Evolutionary conservation across 2,797 vertebrate species (phyloP), one percentile per base, ranked within the genome.

Genomic region (Nannoperca obscura): DNA sequence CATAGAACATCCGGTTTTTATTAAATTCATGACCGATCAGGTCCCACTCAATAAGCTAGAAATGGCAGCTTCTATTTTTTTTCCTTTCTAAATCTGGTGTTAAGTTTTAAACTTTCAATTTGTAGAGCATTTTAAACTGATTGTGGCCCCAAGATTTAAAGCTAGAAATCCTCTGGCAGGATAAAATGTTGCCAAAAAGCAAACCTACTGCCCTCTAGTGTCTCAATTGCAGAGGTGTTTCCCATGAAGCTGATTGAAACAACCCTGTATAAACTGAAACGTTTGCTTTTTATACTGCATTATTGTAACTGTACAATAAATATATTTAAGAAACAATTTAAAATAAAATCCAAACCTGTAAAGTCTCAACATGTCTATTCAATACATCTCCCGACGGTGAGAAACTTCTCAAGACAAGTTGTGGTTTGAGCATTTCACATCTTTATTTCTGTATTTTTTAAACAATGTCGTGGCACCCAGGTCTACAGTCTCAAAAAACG

Each of bases 401-500:
- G 59, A 74, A 65, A 82, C 71, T 1, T 57, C 59, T 17, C 75
- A 49, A 84, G 80, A 82, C 52, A 74, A 52, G 66, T 75, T 87
- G 85, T 88, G 87, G 88, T 94, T 93, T 92, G 81, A 95, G 92
- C 92, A 93, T 93, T 94, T 93, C 89, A 94, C 91, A 92, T 93
- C 90, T 94, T 95, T 95, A 95, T 94, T 94, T 92, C 82, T 85
- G 83, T 90, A 80, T 93, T 92, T 93, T 89, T 93, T 93, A 80
- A 93, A 94, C 93, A 94, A 93, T 88, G 86, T 91, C 91, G 93
- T 95, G 94, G 93, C 93, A 95, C 93, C 91, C 92, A 92, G 90
- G 86, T 94, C 93, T 93, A 94, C 94, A 94, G 92, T 94, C 90
- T 94, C 92, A 93, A 94, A 94, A 94, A 94, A 94, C 91, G 93